A percentile compares a stretch with the other conserved stretches of the same genome.
Evolutionary conservation across 2,797 vertebrate genomes (phyloP).

Genomic region (Linurgus olivaceus): DNA sequence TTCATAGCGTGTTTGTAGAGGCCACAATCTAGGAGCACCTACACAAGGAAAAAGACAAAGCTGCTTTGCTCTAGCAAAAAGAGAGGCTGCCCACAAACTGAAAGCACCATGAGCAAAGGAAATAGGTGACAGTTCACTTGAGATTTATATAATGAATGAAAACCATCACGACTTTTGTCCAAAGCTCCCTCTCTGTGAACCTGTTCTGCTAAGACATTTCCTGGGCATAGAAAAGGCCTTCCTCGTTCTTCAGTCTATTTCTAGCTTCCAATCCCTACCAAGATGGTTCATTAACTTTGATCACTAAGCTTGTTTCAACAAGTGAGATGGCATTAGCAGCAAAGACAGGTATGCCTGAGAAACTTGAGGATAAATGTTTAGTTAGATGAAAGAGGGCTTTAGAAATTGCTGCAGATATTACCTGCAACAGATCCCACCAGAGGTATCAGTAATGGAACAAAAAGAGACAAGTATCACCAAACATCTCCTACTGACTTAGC

Average conservation of each 20-base stretch:
- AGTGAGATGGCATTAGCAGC: not conserved
- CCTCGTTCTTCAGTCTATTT: not conserved
- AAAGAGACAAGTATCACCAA: not conserved
- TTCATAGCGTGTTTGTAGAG: not conserved
- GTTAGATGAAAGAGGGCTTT: not conserved
- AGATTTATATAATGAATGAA: not conserved
- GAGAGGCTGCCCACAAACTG: not conserved
- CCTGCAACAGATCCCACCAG: not conserved
- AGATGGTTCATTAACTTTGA: slow-evolving; percentile 36
- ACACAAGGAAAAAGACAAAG: not conserved
- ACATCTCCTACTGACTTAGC: not conserved
- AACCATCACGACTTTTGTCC: not conserved
- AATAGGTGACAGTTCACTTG: not conserved
- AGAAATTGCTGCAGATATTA: not conserved
- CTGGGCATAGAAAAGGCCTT: not conserved
- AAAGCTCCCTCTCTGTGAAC: not conserved
- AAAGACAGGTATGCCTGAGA: not conserved
- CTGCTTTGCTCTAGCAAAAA: not conserved
- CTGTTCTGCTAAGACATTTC: not conserved
- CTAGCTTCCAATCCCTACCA: not conserved
- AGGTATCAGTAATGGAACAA: not conserved
- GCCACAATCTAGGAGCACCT: not conserved
- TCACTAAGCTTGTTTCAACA: slow-evolving; percentile 49
- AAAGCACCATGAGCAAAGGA: not conserved
- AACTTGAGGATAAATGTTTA: not conserved